Evolutionary conservation across 2,113 vertebrate species (phyloP).

Genomic region (Tauraco erythrolophus): DNA sequence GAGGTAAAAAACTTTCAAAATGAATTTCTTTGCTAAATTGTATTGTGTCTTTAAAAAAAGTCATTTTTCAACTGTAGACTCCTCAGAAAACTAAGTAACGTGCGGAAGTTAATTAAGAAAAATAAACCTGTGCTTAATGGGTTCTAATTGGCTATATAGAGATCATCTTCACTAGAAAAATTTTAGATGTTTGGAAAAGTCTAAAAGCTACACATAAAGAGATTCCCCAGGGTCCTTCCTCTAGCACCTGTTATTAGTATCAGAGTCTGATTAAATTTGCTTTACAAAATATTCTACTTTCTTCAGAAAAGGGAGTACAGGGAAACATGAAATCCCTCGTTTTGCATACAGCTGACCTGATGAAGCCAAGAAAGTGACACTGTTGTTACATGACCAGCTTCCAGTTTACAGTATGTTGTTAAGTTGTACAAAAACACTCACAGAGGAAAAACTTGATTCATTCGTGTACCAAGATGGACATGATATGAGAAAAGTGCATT

Average conservation of each 20-base stretch:
- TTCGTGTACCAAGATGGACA: accelerated
- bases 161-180: background rate
- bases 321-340: background rate
- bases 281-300: background rate
- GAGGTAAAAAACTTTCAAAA: background rate
- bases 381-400: background rate
- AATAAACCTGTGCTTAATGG: background rate
- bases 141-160: background rate
- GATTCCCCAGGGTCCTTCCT: background rate
- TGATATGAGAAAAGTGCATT: background rate
- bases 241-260: background rate
- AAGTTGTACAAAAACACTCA: background rate
- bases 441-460: background rate
- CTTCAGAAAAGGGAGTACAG: background rate
- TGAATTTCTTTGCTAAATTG: background rate
- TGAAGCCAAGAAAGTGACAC: background rate
- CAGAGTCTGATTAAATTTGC: background rate
- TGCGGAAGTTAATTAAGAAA: background rate
- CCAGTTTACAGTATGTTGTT: background rate
- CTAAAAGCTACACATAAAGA: background rate
- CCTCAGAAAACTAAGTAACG: background rate
- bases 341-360: background rate
- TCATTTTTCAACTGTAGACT: background rate
- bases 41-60: background rate
- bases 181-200: background rate